phyloP scores from a whole-genome alignment of 2,113 vertebrate species.

The Neopipo cinnamomea region DNA sequence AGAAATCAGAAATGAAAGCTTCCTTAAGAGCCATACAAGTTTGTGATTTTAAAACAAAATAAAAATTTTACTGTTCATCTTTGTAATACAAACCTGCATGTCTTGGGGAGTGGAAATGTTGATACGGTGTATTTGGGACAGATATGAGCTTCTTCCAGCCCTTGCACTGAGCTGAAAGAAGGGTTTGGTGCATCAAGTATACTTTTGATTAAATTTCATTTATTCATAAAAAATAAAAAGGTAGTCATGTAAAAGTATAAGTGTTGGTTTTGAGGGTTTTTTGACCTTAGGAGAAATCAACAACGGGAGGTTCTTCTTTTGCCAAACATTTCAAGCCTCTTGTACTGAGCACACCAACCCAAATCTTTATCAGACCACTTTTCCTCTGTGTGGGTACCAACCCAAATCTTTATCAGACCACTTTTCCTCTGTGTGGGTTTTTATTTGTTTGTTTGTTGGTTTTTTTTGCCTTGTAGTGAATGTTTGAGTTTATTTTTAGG shows the following conservation, averaged over 20 bases:
- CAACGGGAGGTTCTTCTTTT: neutral
- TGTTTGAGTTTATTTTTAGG: neutral
- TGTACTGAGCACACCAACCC: neutral
- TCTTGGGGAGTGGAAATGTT: neutral
- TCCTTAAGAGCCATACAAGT: neutral
- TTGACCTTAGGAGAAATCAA: neutral
- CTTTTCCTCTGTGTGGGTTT: neutral
- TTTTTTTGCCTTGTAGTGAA: neutral
- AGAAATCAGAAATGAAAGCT: neutral
- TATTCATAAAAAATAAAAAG: neutral
- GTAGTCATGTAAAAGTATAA: accelerated
- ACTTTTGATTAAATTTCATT: neutral
- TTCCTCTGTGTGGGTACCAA: neutral
- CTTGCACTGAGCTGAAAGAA: neutral
- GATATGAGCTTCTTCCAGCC: neutral
- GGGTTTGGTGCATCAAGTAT: neutral
- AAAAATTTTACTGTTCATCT: neutral
- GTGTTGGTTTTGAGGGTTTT: neutral
- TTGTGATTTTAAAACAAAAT: neutral
- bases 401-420: neutral
- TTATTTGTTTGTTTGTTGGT: neutral
- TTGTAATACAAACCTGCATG: neutral
- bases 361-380: neutral
- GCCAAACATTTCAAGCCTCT: neutral
- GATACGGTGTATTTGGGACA: neutral